Evolutionary conservation across 2,888 invertebrate genomes (phyloP).

Genomic region (Latheticus oryzae): DNA sequence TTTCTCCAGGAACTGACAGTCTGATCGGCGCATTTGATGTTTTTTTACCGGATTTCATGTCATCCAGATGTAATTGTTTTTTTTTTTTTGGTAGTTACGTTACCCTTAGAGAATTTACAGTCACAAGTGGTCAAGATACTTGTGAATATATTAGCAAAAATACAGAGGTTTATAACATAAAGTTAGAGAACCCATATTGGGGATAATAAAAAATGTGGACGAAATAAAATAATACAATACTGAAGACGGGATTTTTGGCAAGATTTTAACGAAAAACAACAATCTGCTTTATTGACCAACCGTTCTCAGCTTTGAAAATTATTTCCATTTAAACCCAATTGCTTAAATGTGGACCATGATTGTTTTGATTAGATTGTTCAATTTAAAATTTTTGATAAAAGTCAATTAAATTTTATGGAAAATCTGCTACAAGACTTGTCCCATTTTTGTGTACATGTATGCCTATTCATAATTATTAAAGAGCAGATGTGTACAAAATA

Average conservation of each 20-base stretch:
- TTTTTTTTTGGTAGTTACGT: no score
- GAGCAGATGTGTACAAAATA: no score
- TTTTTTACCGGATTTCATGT: neutral
- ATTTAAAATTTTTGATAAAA: no score
- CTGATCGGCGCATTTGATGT: constrained; percentile 1
- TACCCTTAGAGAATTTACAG: neutral
- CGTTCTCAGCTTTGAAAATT: neutral
- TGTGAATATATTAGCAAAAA: neutral
- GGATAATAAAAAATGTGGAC: constrained; percentile 1
- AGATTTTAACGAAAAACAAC: no score
- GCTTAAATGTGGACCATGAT: no score
- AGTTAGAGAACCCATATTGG: neutral
- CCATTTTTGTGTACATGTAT: no score
- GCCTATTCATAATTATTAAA: no score
- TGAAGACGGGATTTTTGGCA: neutral
- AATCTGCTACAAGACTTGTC: no score
- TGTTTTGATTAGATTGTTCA: no score
- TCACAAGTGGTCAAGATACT: constrained; percentile 3
- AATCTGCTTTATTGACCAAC: no score
- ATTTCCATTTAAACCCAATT: neutral
- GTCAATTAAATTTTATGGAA: no score
- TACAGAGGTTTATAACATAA: constrained; percentile 1
- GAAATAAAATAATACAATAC: neutral
- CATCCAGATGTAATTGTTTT: no score
- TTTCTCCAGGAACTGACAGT: neutral